Base-by-base conservation (phyloP, 92 coral and sea anemone species). In the Phymanthus crucifer region DNA sequence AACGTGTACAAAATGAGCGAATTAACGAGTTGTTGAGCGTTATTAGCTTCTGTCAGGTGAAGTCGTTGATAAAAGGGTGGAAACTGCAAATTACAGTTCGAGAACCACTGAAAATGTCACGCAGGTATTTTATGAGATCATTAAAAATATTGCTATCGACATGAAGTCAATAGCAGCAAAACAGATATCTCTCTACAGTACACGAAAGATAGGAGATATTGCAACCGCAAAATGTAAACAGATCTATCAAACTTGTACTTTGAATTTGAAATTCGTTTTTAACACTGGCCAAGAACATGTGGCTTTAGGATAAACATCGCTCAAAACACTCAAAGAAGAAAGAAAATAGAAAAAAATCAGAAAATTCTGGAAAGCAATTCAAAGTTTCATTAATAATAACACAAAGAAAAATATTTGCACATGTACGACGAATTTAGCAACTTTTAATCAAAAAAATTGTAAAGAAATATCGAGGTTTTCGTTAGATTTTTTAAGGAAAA, bases 41-140 rank as follows among this genome's bases (percentile, higher is more conserved):
- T 32, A 57, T 32, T 17, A 54, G 70, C 36, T 76, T 56, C 21
- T 76, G 40, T 10, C 5, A 32, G 58, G 21, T 31, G 23, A 77
- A 77, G 37, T 69, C 65, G 35, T 64, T 2, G 72, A 77, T 32
- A 23, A 61, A 64, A 64, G 11, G 43, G 38, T 61, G 36, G 72
- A 65, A 45, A 64, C 50, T 27, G 35, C n/a, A 29, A 7, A 6
- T 10, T 61, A 0, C n/a, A 11, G 29, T 29, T 61, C 18, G 19
- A 29, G 35, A 27, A 61, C 36, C 34, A 34, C 68, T 24, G 35
- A 26, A 12, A 18, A 12, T 27, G 32, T 61, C 68, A 61, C 34
- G 68, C 29, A 21, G 36, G 29, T 5, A 27, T 13, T 24, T 26
- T 61, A 61, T 61, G 68, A 17, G 29, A 19, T 26, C 6, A 24